phyloP scores from a whole-genome alignment of 1,140 invertebrate genomes.

The Nephotettix cincticeps region DNA sequence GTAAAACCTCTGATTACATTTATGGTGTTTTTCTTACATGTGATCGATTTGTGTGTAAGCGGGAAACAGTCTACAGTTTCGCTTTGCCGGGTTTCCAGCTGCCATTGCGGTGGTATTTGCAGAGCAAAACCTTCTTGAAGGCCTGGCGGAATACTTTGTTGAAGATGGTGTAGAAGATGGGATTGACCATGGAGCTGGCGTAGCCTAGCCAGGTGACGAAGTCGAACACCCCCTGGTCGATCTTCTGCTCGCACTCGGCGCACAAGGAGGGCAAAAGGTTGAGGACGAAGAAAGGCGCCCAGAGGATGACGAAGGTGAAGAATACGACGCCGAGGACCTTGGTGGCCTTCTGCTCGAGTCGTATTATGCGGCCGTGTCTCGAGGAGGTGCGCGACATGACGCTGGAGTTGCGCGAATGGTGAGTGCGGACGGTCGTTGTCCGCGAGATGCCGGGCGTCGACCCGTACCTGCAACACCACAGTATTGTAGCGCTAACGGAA shows the following conservation, averaged over 20 bases:
- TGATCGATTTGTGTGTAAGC: too few species aligned
- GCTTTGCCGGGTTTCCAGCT: conserved; percentile 38
- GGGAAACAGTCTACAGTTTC: conserved; percentile 9
- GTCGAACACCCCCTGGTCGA: conserved; percentile 76
- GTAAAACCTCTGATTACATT: too few species aligned
- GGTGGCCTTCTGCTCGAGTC: conserved; percentile 90
- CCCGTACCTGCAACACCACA: conserved; percentile 29
- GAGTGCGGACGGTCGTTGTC: conserved; percentile 53
- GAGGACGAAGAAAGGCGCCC: conserved; percentile 91
- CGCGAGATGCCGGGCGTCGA: conserved; percentile 43
- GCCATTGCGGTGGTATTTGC: conserved; percentile 60
- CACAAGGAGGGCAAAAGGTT: conserved; percentile 81
- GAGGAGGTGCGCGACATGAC: conserved; percentile 77
- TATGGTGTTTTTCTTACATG: too few species aligned
- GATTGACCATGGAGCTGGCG: conserved; percentile 90
- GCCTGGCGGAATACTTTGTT: conserved; percentile 91
- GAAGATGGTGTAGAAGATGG: conserved; percentile 93
- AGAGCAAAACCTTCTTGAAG: conserved; percentile 85
- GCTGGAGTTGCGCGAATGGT: conserved; percentile 73
- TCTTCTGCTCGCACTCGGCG: conserved; percentile 69
- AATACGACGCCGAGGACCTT: conserved; percentile 92
- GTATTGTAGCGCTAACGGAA: too few species aligned
- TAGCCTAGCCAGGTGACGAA: conserved; percentile 90
- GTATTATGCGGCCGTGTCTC: conserved; percentile 74
- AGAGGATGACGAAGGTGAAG: conserved; percentile 89